A percentile compares a stretch with the other conserved stretches of the same genome.
Conservation (phyloP, 2,797 vertebrate genomes). For the Myoxocephalus aenaeus region DNA sequence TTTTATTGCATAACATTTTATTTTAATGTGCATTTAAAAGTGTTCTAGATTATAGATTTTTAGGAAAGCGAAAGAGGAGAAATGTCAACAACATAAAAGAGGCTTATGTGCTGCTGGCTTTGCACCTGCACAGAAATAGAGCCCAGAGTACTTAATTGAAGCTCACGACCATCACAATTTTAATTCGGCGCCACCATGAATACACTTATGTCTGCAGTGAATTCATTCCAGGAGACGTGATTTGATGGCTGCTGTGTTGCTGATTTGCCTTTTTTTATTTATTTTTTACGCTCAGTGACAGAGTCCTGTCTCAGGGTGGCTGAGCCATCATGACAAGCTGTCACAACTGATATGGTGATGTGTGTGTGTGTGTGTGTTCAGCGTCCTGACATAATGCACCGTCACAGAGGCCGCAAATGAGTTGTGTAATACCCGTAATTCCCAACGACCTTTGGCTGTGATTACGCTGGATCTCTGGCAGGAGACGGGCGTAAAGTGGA, state of each 20-base stretch:
- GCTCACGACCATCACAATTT: slow-evolving; percentile 2
- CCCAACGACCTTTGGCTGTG: slow-evolving; percentile 14
- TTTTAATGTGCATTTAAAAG: slow-evolving; percentile 30
- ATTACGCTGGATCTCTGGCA: slow-evolving; percentile 14
- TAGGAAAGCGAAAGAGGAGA: background rate
- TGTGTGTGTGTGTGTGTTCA: slow-evolving; percentile 3
- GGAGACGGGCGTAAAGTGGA: slow-evolving; percentile 2
- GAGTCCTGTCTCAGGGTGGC: slow-evolving; percentile 25
- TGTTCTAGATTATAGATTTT: slow-evolving; percentile 14
- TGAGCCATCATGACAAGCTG: slow-evolving; percentile 57
- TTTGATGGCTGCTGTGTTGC: slow-evolving; percentile 29
- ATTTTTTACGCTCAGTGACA: slow-evolving; percentile 20
- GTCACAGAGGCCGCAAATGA: slow-evolving; percentile 16
- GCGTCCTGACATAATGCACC: slow-evolving; percentile 1
- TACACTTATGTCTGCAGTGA: background rate
- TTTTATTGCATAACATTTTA: slow-evolving; percentile 16
- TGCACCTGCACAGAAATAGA: slow-evolving; percentile 36
- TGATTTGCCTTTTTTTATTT: slow-evolving; percentile 24
- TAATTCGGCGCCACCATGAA: slow-evolving; percentile 36
- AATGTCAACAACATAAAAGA: slow-evolving; percentile 22
- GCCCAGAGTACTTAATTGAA: slow-evolving; percentile 14
- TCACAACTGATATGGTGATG: slow-evolving; percentile 34
- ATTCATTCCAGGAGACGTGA: slow-evolving; percentile 22
- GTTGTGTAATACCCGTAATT: slow-evolving; percentile 36
- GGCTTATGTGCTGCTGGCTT: slow-evolving; percentile 4